Evolutionary conservation across 2,113 vertebrate genomes (phyloP), one percentile per base, ranked within the genome.

Genomic region (Urocitellus parryii): DNA sequence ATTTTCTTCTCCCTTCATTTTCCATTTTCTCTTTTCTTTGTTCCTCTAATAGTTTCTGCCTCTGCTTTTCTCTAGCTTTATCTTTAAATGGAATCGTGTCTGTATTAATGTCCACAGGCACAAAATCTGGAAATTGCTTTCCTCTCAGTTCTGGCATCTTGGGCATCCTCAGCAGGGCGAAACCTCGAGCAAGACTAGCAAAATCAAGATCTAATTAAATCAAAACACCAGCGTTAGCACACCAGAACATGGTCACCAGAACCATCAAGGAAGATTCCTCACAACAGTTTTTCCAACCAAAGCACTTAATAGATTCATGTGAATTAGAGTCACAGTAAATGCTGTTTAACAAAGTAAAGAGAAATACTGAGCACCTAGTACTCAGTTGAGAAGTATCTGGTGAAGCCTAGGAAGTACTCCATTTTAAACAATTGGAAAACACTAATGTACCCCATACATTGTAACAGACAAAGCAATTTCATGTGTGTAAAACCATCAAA

Each of bases 81-180:
- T 99, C 99, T 97, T 99, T 99, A 98, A 99, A 99, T 12, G 99
- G 98, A 96, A 99, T 99, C 8, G 98, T 97, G 80, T 99, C 98
- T 0, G 99, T 99, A 98, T 99, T 98, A 3, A 99, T 63, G 1
- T 98, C 39, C 20, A 98, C 98, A 16, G 98, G 98, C 4, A 80
- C 80, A 8, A 99, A 99, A 7, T 98, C 99, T 0, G 99, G 98
- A 72, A 99, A 98, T 1, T 88, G 97, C 97, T 99, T 99, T 37
- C 99, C 99, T 96, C 97, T 98, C 37, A 99, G 97, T 79, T 99
- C 99, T 0, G 99, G 99, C 99, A 99, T 99, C 98, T 98, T 99
- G 4, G 99, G 99, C 98, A 99, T 98, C 95, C 98, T 99, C 24
- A 99, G 99, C 83, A 99, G 97, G 5, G 99, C 99, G 80, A 99